phyloP scores from a whole-genome alignment of 1,140 invertebrate species.

The Teleogryllus occipitalis region DNA sequence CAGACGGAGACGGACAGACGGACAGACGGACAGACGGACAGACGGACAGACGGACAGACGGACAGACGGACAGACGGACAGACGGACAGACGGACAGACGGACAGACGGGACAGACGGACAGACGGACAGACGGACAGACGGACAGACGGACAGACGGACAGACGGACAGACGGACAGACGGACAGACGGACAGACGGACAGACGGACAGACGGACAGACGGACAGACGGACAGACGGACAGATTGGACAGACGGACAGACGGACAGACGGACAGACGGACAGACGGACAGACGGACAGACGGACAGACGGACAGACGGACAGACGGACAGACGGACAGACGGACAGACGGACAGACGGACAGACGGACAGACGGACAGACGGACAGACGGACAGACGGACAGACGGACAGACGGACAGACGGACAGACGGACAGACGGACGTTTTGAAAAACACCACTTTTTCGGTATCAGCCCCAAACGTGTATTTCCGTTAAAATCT shows the following conservation, averaged over 20 bases:
- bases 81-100: background rate
- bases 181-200: background rate
- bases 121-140: background rate
- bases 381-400: background rate
- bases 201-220: slow-evolving; percentile 3
- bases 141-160: background rate
- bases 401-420: background rate
- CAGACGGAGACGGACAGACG: too few relatives aligned
- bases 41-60: too few relatives aligned
- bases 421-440: background rate
- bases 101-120: too few relatives aligned
- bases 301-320: background rate
- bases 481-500: too few relatives aligned
- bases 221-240: slow-evolving; percentile 1
- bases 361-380: background rate
- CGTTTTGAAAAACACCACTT: too few relatives aligned
- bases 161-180: slow-evolving; percentile 1
- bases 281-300: slow-evolving; percentile 6
- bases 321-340: background rate
- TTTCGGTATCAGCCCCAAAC: too few relatives aligned
- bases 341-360: background rate
- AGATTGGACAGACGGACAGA: slow-evolving; percentile 8
- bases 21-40: too few relatives aligned
- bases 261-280: background rate
- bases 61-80: too few relatives aligned